Base-by-base conservation (phyloP, 2,113 vertebrate species). In the Salvelinus fontinalis region DNA sequence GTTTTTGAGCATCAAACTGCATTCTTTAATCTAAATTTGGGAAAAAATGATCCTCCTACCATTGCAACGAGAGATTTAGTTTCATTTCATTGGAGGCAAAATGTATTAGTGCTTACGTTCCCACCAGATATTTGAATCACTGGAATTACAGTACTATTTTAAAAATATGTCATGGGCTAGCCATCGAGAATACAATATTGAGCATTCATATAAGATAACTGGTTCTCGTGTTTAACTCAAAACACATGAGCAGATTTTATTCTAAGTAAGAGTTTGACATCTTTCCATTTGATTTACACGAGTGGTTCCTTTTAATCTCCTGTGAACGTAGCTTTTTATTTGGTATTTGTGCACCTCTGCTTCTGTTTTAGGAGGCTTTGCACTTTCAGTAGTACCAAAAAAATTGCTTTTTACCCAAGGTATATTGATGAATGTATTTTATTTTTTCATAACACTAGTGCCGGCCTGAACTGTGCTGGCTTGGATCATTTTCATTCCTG, bases 301-400 rank as follows among this genome's bases (percentile, higher is more conserved):
- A 39, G 31, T 31, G 67, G 39, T 70, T 68, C 26, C 26, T 2
- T 70, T 77, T 77, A 9, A 73, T 75, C 78, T 74, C n/a, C 16
- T 79, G n/a, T 68, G 18, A 48, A 71, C 80, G 72, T 75, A 67
- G 44, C 51, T 54, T 84, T 75, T 75, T 70, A 74, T 16, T 76
- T 70, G 44, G 48, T 75, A 54, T 29, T 73, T 82, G 74, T 78
- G 72, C 54, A 74, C 48, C 44, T 83, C 77, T 75, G 75, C 84
- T 83, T 90, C 90, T 90, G 90, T 93, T 93, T 89, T 90, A 90
- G 71, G 87, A 88, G 89, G 85, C 57, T 34, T 77, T 79, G 64
- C 22, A 64, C 73, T 76, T 74, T 74, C 20, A 62, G 18, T 62
- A n/a, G 20, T 62, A 73, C 74, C 59, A 22, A 62, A 62, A 24